A percentile compares a stretch with the other conserved stretches of the same genome.
These are phyloP conservation scores for Gnathonemus longibarbis DNA, from an alignment of 2,113 vertebrate species.

Conservation along the genomic window DNA sequence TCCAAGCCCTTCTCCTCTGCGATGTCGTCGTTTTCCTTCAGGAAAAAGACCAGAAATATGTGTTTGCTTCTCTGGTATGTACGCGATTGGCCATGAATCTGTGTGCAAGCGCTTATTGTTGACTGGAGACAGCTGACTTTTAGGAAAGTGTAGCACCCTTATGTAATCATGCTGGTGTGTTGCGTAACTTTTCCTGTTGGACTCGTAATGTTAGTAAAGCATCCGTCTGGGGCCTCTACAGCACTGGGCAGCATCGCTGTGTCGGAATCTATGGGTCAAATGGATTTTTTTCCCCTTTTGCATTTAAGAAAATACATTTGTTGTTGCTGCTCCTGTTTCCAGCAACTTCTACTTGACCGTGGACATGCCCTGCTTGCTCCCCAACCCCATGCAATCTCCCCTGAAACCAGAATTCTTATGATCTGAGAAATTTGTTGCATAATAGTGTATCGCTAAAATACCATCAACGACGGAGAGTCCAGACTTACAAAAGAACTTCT, in stretches of 20 bases:
- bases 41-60: constrained; percentile 94
- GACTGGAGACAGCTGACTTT: not conserved
- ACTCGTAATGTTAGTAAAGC: constrained; percentile 38
- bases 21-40: constrained; percentile 87
- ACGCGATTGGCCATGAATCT: not conserved
- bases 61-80: constrained; percentile 83
- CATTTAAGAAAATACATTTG: constrained; percentile 17
- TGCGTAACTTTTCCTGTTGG: constrained; percentile 30
- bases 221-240: constrained; percentile 17
- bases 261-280: constrained; percentile 32
- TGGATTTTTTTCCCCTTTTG: constrained; percentile 30
- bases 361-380: not conserved
- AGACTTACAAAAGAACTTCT: not conserved
- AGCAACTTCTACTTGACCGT: not conserved
- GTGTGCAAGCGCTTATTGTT: not conserved
- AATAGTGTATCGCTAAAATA: not conserved
- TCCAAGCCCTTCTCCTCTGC: constrained; percentile 84
- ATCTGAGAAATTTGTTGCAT: not conserved
- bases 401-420: not conserved
- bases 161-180: constrained; percentile 18
- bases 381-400: not conserved
- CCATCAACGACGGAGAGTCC: not conserved
- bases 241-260: constrained; percentile 12
- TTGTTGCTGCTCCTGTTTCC: not conserved
- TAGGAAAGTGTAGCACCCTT: not conserved